Evolutionary conservation across 2,888 invertebrate species (phyloP).

Genomic region (Monochamus alternatus): DNA sequence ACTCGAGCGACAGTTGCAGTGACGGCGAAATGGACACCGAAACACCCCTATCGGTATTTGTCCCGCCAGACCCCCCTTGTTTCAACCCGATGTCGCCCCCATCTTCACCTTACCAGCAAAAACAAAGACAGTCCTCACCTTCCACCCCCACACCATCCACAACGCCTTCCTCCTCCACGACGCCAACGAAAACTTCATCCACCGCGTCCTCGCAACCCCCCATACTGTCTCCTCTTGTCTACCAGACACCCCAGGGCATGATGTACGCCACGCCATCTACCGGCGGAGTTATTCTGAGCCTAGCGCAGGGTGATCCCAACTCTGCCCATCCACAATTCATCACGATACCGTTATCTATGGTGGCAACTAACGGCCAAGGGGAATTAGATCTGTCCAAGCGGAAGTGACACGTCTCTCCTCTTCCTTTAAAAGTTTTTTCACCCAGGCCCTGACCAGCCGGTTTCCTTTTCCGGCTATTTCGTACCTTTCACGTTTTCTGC

Average conservation of each 20-base stretch:
- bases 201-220: slow-evolving; percentile 51
- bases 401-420: slow-evolving; percentile 50
- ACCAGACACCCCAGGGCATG: slow-evolving; percentile 71
- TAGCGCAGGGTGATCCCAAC: slow-evolving; percentile 66
- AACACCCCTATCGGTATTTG: slow-evolving; percentile 53
- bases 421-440: slow-evolving; percentile 37
- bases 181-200: slow-evolving; percentile 50
- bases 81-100: slow-evolving; percentile 57
- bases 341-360: slow-evolving; percentile 81
- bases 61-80: slow-evolving; percentile 54
- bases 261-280: slow-evolving; percentile 71
- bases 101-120: slow-evolving; percentile 52
- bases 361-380: slow-evolving; percentile 69
- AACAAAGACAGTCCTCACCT: slow-evolving; percentile 44
- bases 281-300: slow-evolving; percentile 70
- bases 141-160: slow-evolving; percentile 41
- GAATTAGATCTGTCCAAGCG: slow-evolving; percentile 66
- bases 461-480: slow-evolving; percentile 56
- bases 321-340: slow-evolving; percentile 77
- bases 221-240: slow-evolving; percentile 66
- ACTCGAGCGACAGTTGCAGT: slow-evolving; percentile 68
- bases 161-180: slow-evolving; percentile 41
- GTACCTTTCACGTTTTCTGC: slow-evolving; percentile 17
- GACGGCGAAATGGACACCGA: slow-evolving; percentile 66
- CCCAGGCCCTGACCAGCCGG: slow-evolving; percentile 38